Evolutionary conservation across 2,888 invertebrate species (phyloP), one percentile per base, ranked within the genome.

Genomic region (Drosophila niveifrons): DNA sequence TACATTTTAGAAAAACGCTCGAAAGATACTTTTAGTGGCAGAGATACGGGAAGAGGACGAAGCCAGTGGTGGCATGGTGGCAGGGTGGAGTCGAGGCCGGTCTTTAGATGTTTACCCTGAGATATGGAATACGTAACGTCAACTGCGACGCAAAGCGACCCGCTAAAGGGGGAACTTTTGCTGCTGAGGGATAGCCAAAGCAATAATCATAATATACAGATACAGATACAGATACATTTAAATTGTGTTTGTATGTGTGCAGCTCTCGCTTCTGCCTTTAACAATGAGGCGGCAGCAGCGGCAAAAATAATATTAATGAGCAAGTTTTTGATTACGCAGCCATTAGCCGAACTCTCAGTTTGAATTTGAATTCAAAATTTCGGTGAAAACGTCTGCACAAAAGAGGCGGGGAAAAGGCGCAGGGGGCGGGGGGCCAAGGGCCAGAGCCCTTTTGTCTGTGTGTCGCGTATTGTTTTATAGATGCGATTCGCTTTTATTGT

Each of bases 301-400:
- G 74, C 80, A 66, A 76, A 81, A 83, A 85, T 83, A 80, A 85
- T 85, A 85, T 85, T 85, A 85, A 85, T 85, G 83, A 83, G 83
- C 75, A 78, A 80, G 78, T 83, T 83, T 79, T 78, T 83, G 85
- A 76, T 85, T 82, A 83, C 83, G 80, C 75, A 67, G 72, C 76
- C 71, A 83, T 83, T 85, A 78, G 78, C 64, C 65, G 59, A 70
- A 73, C 57, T 77, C 66, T 36, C 65, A 70, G 52, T 77, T 73
- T 65, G 66, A 67, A 71, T 78, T 75, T 72, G 77, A 66, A 78
- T 78, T 78, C 63, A 78, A 61, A 70, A 67, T 68, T 63, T 71
- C 11, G 23, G 31, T 23, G 31, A 59, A 17, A 29, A 43, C 34
- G 62, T 15, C 17, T 34, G 36, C 28, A 13, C 36, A 31, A 7